Evolutionary conservation across 2,113 vertebrate species (phyloP), one percentile per base, ranked within the genome.

Genomic region (Centrocercus urophasianus): DNA sequence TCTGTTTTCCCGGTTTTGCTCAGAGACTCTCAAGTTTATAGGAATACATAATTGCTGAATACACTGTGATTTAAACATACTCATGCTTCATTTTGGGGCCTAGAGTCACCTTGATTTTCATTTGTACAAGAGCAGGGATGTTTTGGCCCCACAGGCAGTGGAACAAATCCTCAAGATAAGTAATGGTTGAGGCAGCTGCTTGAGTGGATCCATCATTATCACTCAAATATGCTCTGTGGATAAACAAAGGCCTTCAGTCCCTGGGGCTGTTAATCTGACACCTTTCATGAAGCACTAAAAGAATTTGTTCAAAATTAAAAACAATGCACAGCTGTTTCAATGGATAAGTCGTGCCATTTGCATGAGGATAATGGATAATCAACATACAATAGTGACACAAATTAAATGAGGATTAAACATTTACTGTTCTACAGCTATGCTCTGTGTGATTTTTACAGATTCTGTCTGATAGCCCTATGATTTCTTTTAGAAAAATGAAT

Each of bases 241-340:
- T 95, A 96, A 93, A 93, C 91, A 94, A 94, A 95, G 93, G 54
- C 48, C 94, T 85, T 76, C 59, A 32, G 63, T 91, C 93, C 86
- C 95, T 59, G 54, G 59, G 84, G 95, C 86, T 95, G 86, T 89
- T 96, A 93, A 95, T 96, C 94, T 96, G 86, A 95, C 94, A 96
- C 89, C 93, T 96, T 94, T 95, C 96, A 94, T 87, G 54, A 11
- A 94, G 56, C 81, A 85, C 91, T 93, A 83, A 93, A 96, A 96
- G 70, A 96, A 95, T 93, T 96, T 74, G 78, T 89, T 93, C 95
- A 96, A 95, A 94, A 96, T 96, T 95, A 94, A 94, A 96, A 95
- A 95, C 89, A 95, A 96, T 92, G 75, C 89, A 95, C 89, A 93
- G 91, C 91, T 95, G 89, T 93, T 96, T 96, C 78, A 89, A 90